Base-by-base conservation (phyloP, 2,113 vertebrate genomes). In the Lasiurus borealis region DNA sequence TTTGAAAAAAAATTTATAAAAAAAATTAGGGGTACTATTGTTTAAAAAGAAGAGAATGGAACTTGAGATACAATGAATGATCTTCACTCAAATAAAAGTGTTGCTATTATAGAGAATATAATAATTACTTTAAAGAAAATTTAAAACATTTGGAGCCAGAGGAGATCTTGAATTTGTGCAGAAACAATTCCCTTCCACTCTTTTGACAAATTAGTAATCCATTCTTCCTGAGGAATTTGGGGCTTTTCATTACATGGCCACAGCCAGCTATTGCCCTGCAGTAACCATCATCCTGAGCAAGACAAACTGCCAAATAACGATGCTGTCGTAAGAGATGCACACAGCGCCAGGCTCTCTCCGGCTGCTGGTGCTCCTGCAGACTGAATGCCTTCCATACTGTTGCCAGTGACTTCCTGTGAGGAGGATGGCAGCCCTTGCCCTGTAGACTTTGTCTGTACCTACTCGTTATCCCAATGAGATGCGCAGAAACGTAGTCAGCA, bases 71-170 rank as follows among this genome's bases (percentile, higher is more conserved):
- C 11, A 19, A 72, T 52, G 23, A 91, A 44, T 34, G 68, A 15
- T 25, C 66, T 94, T 90, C 80, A 19, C 34, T 84, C 44, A 31
- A 69, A 57, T 57, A 80, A 85, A 94, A 87, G 1, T 34, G 4
- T 50, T 90, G 85, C 48, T 77, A 31, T 73, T 82, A 62, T 19
- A 78, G 68, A 85, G 93, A 91, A 88, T 8, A 80, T 57, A 87
- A 68, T 62, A 78, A 44, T 92, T 90, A 82, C n/a, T 93, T 85
- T 68, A 92, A 88, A 88, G 54, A 13, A 93, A 89, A 91, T 40
- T 89, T 29, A 25, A 82, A 92, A 81, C 92, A 18, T 62, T 40
- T 77, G 62, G 78, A 91, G 15, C 15, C 52, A 66, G 72, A 64
- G 68, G 52, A 95, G 34, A 84, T 72, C 36, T 80, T 91, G 46